Evolutionary conservation across 2,113 vertebrate species (phyloP).

Genomic region (Coracopsis vasa): DNA sequence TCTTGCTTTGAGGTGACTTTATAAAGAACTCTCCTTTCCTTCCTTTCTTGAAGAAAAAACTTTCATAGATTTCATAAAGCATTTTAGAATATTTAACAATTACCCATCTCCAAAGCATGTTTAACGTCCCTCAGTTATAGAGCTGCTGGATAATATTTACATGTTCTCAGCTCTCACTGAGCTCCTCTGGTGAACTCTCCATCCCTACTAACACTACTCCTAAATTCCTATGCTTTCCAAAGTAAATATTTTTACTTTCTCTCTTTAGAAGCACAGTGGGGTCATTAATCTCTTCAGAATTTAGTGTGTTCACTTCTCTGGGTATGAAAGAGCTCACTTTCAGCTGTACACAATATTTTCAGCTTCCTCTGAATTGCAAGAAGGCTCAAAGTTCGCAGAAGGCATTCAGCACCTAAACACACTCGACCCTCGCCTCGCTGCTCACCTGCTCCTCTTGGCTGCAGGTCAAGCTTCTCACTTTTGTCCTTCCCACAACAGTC

Average conservation of each 20-base stretch:
- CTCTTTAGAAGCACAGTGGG: neutral
- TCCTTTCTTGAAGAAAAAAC: neutral
- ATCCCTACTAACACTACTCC: neutral
- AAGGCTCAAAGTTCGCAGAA: neutral
- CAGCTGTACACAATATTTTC: neutral
- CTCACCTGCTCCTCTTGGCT: neutral
- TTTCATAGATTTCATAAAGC: neutral
- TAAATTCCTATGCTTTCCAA: neutral
- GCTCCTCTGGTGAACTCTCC: neutral
- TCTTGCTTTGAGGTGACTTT: neutral
- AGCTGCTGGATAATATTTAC: conserved; percentile 38
- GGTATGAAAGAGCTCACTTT: neutral
- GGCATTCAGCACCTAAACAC: neutral
- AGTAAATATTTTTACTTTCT: conserved; percentile 45
- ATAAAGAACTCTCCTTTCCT: neutral
- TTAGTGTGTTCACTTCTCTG: neutral
- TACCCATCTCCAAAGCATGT: neutral
- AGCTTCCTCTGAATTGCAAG: neutral
- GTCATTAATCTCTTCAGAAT: conserved; percentile 5
- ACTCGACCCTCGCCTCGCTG: fast-evolving
- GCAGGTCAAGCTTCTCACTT: neutral
- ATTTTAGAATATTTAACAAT: neutral
- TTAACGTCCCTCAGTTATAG: neutral
- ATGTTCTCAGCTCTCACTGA: neutral
- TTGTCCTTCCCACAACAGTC: neutral